These are phyloP conservation scores for Jacana jacana DNA, from an alignment of 2,113 vertebrate genomes.

Conservation along the genomic window DNA sequence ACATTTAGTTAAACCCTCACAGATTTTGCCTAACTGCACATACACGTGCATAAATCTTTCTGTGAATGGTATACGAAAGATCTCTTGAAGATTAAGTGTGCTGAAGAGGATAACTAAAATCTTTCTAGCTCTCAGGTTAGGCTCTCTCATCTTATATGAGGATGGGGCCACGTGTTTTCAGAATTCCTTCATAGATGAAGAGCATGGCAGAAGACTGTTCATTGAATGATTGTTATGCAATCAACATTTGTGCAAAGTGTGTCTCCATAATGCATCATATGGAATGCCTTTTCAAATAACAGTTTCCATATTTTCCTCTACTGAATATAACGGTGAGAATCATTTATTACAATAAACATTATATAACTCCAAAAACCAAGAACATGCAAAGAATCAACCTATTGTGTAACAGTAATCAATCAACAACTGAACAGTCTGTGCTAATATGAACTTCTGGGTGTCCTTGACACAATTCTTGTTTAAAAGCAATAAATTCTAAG, in stretches of 20 bases:
- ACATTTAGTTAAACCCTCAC: not conserved
- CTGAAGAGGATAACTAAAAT: not conserved
- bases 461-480: not conserved
- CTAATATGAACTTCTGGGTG: not conserved
- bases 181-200: not conserved
- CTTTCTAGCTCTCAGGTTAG: not conserved
- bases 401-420: not conserved
- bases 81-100: not conserved
- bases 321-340: not conserved
- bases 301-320: not conserved
- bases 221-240: not conserved
- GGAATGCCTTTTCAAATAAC: not conserved
- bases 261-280: not conserved
- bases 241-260: not conserved
- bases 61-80: not conserved
- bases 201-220: not conserved
- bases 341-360: not conserved
- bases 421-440: not conserved
- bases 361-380: not conserved
- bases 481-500: not conserved
- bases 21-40: not conserved
- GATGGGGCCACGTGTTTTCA: not conserved
- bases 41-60: fast-evolving
- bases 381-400: not conserved
- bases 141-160: not conserved